Conservation (phyloP, 64 coral and sea anemone genomes). For the Dendrophyllia cribrosa region DNA sequence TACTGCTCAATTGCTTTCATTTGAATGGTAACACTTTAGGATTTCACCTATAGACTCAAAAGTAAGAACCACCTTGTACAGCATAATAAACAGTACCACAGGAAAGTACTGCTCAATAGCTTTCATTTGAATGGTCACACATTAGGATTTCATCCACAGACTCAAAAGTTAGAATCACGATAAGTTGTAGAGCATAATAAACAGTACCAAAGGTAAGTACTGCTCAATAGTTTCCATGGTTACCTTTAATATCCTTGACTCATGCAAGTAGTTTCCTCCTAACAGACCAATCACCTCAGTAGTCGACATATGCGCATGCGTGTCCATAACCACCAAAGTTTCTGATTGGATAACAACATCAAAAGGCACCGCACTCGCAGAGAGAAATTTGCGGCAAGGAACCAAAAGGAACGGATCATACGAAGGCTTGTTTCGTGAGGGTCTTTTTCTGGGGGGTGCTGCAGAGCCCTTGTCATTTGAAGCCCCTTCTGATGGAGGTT, state of each 20-base stretch:
- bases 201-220: too few species aligned
- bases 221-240: not conserved
- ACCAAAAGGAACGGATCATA: constrained; percentile 91
- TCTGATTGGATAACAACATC: constrained; percentile 81
- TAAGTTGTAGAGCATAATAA: too few species aligned
- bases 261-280: constrained; percentile 76
- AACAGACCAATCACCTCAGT: constrained; percentile 92
- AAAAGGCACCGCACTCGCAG: constrained; percentile 73
- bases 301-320: constrained; percentile 89
- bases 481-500: not conserved
- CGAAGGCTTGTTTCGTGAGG: constrained; percentile 51
- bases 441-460: constrained; percentile 28
- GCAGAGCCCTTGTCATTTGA: not conserved
- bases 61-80: too few species aligned
- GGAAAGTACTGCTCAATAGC: too few species aligned
- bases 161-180: too few species aligned
- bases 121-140: too few species aligned
- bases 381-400: constrained; percentile 80
- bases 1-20: too few species aligned
- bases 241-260: constrained; percentile 72
- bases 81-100: too few species aligned
- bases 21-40: too few species aligned
- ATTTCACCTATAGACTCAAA: too few species aligned
- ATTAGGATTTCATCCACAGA: too few species aligned
- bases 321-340: constrained; percentile 86